phyloP scores from a whole-genome alignment of 2,113 vertebrate genomes.

The Chloropsis hardwickii region DNA sequence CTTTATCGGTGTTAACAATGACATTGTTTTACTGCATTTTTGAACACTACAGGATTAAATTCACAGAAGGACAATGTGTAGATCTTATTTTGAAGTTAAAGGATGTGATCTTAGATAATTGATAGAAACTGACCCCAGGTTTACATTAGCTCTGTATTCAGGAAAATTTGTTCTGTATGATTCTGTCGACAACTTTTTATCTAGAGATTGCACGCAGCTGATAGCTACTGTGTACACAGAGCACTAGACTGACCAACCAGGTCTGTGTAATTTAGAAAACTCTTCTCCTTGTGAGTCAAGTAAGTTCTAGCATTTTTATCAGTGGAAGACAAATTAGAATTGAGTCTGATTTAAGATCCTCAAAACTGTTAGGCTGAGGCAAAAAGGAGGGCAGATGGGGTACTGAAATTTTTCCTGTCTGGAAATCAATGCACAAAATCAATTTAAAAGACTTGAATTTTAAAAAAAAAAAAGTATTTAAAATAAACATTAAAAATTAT shows the following conservation, averaged over 20 bases:
- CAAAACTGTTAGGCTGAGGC: neutral
- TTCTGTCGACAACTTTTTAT: neutral
- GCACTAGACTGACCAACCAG: neutral
- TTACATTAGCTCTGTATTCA: neutral
- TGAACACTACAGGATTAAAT: neutral
- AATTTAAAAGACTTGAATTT: neutral
- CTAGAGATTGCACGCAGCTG: neutral
- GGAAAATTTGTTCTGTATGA: neutral
- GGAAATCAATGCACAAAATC: neutral
- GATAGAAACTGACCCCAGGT: neutral
- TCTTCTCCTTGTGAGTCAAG: neutral
- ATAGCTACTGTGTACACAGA: neutral
- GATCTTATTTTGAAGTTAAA: neutral
- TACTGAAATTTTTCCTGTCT: neutral
- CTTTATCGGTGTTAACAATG: neutral
- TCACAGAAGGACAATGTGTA: neutral
- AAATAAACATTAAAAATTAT: neutral
- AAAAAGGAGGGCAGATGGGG: accelerated
- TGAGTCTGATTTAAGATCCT: neutral
- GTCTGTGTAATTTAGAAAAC: neutral
- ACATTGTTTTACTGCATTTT: neutral
- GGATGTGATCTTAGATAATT: neutral
- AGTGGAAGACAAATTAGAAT: neutral
- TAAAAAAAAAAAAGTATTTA: neutral
- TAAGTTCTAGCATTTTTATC: neutral